Conservation (phyloP, 2,888 invertebrate species). For the Meteorus colon region DNA sequence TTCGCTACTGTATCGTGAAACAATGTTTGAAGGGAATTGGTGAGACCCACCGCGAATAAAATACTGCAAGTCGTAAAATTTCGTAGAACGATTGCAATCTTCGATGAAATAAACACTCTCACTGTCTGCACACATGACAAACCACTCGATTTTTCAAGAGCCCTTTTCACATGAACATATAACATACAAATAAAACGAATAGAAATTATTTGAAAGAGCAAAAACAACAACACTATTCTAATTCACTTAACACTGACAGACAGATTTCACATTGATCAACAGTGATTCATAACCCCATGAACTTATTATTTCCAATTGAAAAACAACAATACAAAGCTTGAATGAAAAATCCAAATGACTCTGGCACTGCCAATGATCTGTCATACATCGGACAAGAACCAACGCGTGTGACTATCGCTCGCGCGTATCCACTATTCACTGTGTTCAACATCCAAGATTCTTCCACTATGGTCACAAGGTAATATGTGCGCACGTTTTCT, state of each 20-base stretch:
- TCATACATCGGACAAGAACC: slow-evolving; percentile 26
- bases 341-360: slow-evolving; percentile 31
- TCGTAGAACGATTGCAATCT: slow-evolving; percentile 53
- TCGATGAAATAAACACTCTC: slow-evolving; percentile 19
- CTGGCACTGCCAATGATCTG: slow-evolving; percentile 47
- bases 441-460: slow-evolving; percentile 44
- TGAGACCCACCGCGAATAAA: slow-evolving; percentile 36
- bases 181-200: neutral
- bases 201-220: neutral
- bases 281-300: neutral
- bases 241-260: neutral
- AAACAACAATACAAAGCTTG: neutral
- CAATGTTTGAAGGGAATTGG: slow-evolving; percentile 31
- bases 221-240: neutral
- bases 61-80: slow-evolving; percentile 53
- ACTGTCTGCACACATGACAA: neutral
- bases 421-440: slow-evolving; percentile 54
- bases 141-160: slow-evolving; percentile 22
- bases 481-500: slow-evolving; percentile 49
- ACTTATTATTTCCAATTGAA: neutral
- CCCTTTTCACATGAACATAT: slow-evolving; percentile 2
- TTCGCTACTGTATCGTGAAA: slow-evolving; percentile 13
- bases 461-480: slow-evolving; percentile 58
- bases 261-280: neutral
- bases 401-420: slow-evolving; percentile 52